Evolutionary conservation across 2,888 invertebrate species (phyloP), one percentile per base, ranked within the genome.

Genomic region (Epinotia ramella): DNA sequence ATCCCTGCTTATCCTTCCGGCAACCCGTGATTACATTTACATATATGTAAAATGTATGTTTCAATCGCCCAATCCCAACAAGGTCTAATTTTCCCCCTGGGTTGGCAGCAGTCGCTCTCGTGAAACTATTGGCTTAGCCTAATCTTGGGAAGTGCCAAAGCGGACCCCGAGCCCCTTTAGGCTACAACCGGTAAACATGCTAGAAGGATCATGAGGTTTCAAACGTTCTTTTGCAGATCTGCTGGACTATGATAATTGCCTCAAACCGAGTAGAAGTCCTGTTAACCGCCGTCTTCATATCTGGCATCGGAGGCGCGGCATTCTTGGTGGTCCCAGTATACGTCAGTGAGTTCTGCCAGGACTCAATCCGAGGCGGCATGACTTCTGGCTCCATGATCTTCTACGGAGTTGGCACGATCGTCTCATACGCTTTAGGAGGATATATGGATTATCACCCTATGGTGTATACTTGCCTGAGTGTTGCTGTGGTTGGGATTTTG

Each of bases 361-460:
- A 92, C 65, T 89, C 88, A 2, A 87, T 93, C 24, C 80, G 93
- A 33, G 93, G 92, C 0, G 82, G 84, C 2, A 84, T 93, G 86
- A 87, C 88, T 0, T 84, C 92, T 1, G 83, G 85, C 0, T 77
- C 86, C 0, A 83, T 90, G 75, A 83, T 88, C 11, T 89, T 90
- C 79, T 88, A 86, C 49, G 84, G 84, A 0, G 53, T 91, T 0
- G 93, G 93, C 0, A 84, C 88, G 81, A 80, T 92, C 16, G n/a
- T 89, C 0, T 89, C 91, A 0, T 92, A 92, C 73, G 56, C 89
- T 0, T 66, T 91, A 3, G 92, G 92, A 2, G 91, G 91, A 0
- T 82, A 79, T 6, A 64, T 91, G 64, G 78, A 83, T 2, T 93
- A 92, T 69, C 49, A 86, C 16, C 68, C 77, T 0, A 88, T 90